Evolutionary conservation across 2,888 invertebrate species (phyloP).

Genomic region (Gibbula magus): DNA sequence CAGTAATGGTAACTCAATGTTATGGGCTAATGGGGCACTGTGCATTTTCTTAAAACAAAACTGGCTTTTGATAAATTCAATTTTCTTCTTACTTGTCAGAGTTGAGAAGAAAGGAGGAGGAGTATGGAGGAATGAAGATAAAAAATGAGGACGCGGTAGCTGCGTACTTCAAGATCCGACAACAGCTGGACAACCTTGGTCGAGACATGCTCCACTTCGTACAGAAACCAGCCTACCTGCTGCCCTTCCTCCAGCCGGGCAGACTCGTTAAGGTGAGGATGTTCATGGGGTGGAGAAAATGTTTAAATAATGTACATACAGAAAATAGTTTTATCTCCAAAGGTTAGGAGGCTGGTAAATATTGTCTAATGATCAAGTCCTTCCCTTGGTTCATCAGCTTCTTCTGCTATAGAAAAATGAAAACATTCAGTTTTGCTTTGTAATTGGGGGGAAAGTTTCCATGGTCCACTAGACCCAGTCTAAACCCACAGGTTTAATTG

Average conservation of each 20-base stretch:
- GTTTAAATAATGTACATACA: background rate
- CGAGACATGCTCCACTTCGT: conserved; percentile 86
- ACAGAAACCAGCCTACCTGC: conserved; percentile 89
- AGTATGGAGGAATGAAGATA: conserved; percentile 76
- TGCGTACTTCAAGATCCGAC: conserved; percentile 89
- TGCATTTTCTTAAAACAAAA: no score
- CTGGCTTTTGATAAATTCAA: no score
- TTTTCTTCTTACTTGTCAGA: conserved; percentile 52
- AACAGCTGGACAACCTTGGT: conserved; percentile 85
- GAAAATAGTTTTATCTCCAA: background rate
- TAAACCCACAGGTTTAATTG: no score
- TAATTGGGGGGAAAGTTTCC: no score
- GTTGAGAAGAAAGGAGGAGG: conserved; percentile 65
- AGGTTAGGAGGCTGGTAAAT: background rate
- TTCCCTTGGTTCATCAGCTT: no score
- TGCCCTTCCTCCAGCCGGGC: conserved; percentile 96
- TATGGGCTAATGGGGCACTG: no score
- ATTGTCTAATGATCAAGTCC: no score
- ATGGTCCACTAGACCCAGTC: no score
- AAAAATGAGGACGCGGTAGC: conserved; percentile 85
- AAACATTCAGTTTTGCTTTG: no score
- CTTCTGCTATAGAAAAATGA: no score
- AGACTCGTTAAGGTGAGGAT: conserved; percentile 87
- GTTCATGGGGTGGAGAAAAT: no score
- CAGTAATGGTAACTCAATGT: no score